These are phyloP conservation scores for Rutpela maculata DNA, from an alignment of 2,888 invertebrate species.

Conservation along the genomic window DNA sequence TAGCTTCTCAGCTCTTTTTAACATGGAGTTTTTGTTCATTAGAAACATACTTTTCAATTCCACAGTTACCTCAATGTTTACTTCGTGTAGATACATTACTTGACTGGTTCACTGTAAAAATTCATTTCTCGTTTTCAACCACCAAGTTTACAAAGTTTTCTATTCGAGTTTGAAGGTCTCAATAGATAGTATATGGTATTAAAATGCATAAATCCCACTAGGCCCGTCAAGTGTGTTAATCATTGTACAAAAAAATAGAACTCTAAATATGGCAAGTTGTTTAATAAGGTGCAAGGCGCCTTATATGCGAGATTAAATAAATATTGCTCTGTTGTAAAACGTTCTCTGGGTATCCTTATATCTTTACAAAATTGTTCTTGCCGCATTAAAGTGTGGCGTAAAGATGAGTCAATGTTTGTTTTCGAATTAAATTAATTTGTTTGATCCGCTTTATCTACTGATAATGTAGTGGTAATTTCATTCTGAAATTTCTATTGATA, in stretches of 20 bases:
- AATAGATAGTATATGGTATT: conserved; percentile 7
- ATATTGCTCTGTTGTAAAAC: not conserved
- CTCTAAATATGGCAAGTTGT: conserved; percentile 7
- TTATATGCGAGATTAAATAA: not conserved
- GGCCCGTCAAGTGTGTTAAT: conserved; percentile 8
- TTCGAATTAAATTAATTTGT: not conserved
- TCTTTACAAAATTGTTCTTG: too few relatives aligned
- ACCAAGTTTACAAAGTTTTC: conserved; percentile 6
- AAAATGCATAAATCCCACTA: not conserved
- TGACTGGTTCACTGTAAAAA: too few relatives aligned
- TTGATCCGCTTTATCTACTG: conserved; percentile 14
- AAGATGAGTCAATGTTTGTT: conserved; percentile 9
- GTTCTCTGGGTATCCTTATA: too few relatives aligned
- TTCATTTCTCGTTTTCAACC: too few relatives aligned
- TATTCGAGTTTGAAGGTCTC: not conserved
- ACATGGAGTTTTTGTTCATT: too few relatives aligned
- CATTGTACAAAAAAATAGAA: conserved; percentile 7
- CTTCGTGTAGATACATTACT: too few relatives aligned
- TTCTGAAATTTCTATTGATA: not conserved
- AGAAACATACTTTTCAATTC: too few relatives aligned
- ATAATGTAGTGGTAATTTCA: conserved; percentile 15
- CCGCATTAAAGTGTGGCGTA: not conserved
- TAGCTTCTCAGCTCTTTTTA: too few relatives aligned
- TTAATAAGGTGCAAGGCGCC: conserved; percentile 5
- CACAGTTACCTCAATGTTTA: too few relatives aligned